Base-by-base conservation (phyloP, 2,797 vertebrate species). In the Phaenicophaeus curvirostris region DNA sequence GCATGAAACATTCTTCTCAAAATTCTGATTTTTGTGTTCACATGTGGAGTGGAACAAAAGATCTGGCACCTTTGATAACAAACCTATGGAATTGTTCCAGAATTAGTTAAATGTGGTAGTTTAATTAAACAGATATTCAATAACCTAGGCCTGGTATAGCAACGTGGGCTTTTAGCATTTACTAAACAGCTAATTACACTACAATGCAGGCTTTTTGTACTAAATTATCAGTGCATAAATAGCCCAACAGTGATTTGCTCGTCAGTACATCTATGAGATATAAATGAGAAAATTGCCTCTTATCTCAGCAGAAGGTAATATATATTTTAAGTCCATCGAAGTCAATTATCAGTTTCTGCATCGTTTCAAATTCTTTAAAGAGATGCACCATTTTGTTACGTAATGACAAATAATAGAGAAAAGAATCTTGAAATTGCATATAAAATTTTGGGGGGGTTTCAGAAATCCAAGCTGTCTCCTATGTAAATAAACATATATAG, bases 201-300 rank as follows among this genome's bases (percentile, higher is more conserved):
- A 87, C 83, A 97, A 95, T 62, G 46, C 83, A 94, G 79, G 78
- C 79, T 96, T 96, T 95, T 96, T 63, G 85, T 27, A 97, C 93
- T 86, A 94, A 96, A 96, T 97, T 97, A 97, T 96, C 96, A 95
- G 91, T 96, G 95, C 95, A 94, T 92, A 90, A 97, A 95, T 84
- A 97, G 68, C 59, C 90, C 87, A 85, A 95, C 85, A 79, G 87
- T 96, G 96, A 96, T 97, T 96, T 97, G 75, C 68, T 89, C 93
- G 93, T 96, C 89, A 35, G 55, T 96, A 90, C 57, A 84, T 96
- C 31, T 78, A 92, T 93, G 95, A 97, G 87, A 83, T 96, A 94
- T 95, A 97, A 97, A 97, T 96, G 78, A 96, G 94, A 95, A 97
- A 97, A 97, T 90, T 94, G 87, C 71, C 73, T 96, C 96, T 97